Percentiles rank a stretch among this genome's conserved stretches.
Evolutionary conservation across 2,888 invertebrate genomes (phyloP).

Genomic region (Plagodis dolabraria): DNA sequence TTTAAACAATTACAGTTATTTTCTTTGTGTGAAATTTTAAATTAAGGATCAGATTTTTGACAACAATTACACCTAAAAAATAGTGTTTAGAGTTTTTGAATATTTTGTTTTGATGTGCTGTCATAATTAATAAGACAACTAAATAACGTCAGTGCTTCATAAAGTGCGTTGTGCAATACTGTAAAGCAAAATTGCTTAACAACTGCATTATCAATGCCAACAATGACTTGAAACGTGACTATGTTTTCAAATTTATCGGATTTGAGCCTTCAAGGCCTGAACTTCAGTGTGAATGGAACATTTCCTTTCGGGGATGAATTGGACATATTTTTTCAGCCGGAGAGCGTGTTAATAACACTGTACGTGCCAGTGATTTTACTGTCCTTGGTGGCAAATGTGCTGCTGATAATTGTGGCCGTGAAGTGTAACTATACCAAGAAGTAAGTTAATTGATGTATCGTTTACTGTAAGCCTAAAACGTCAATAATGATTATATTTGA

Average conservation of each 20-base stretch:
- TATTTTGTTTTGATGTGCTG: no score
- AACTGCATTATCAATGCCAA: neutral
- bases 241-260: constrained; percentile 45
- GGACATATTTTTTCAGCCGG: constrained; percentile 74
- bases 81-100: no score
- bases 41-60: no score
- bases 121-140: no score
- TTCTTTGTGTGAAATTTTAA: no score
- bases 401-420: constrained; percentile 88
- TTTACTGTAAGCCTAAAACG: no score
- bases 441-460: constrained; percentile 66
- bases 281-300: constrained; percentile 36
- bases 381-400: constrained; percentile 86
- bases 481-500: no score
- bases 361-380: constrained; percentile 87
- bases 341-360: constrained; percentile 83
- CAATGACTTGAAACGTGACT: constrained; percentile 30
- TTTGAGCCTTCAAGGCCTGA: constrained; percentile 31
- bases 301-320: constrained; percentile 55
- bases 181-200: neutral
- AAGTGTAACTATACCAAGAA: constrained; percentile 88
- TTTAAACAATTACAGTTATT: neutral
- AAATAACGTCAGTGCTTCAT: no score
- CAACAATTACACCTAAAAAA: no score
- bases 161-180: no score